Conservation (phyloP, 2,797 vertebrate species). For the Urophycis tenuis region DNA sequence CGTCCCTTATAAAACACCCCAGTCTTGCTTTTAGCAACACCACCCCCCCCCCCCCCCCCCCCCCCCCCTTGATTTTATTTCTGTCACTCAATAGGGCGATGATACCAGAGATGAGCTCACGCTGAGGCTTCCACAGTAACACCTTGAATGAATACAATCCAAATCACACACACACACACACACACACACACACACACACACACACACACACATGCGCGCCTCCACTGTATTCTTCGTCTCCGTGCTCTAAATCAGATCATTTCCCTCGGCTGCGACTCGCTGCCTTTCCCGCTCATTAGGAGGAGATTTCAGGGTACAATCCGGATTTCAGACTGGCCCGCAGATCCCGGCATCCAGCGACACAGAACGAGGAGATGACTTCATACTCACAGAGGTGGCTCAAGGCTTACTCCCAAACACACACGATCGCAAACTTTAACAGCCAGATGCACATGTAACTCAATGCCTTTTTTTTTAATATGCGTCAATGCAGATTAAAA, state of each 20-base stretch:
- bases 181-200: neutral
- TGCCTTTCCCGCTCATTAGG: conserved; percentile 43
- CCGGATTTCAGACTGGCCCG: neutral
- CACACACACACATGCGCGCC: neutral
- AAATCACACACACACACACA: neutral
- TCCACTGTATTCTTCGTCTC: neutral
- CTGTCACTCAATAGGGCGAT: neutral
- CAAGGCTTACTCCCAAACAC: conserved; percentile 14
- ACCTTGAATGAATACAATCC: neutral
- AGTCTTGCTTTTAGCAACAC: neutral
- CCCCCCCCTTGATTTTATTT: neutral
- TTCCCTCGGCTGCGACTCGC: conserved; percentile 31
- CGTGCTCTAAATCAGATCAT: conserved; percentile 51
- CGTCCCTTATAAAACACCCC: neutral
- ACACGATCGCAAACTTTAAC: conserved; percentile 5
- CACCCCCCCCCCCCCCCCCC: too few species aligned
- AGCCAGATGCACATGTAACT: conserved; percentile 8
- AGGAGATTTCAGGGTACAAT: conserved; percentile 24
- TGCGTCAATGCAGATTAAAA: neutral
- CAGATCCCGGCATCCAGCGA: neutral
- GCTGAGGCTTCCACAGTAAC: too few species aligned
- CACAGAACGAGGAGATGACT: neutral
- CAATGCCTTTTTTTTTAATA: too few species aligned
- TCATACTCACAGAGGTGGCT: conserved; percentile 28
- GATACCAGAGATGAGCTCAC: neutral